Conservation (phyloP, 1,140 invertebrate species). For the Branchinecta lindahli region DNA sequence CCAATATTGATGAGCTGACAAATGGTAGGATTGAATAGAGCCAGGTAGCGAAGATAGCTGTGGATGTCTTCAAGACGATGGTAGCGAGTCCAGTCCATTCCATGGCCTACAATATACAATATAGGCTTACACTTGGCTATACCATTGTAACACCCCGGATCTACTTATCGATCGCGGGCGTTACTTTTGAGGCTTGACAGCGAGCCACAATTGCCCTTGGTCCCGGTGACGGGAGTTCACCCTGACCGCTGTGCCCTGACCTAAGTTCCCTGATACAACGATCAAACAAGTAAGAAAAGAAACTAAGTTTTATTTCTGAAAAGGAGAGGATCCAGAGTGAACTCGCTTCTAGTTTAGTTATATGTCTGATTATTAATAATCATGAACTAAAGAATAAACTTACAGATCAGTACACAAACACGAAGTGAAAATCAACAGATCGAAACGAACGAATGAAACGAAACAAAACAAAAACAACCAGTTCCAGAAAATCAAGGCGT, state of each 20-base stretch:
- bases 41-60: conserved; percentile 53
- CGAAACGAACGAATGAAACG: no score
- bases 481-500: no score
- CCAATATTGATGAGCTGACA: conserved; percentile 55
- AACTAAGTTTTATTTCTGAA: neutral
- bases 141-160: conserved; percentile 2
- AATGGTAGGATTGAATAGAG: conserved; percentile 46
- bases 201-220: no score
- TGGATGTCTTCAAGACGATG: conserved; percentile 32
- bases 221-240: no score
- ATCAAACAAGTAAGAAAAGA: neutral
- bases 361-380: no score
- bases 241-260: no score
- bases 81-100: conserved; percentile 28
- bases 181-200: neutral
- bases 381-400: no score
- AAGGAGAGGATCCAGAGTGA: neutral
- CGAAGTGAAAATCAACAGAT: no score
- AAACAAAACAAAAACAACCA: no score
- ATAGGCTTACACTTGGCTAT: neutral
- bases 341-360: neutral
- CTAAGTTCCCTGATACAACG: no score
- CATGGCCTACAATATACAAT: conserved; percentile 21
- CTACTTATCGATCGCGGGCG: neutral
- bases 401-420: no score